A percentile compares a stretch with the other conserved stretches of the same genome.
Evolutionary conservation across 2,113 vertebrate genomes (phyloP).

Genomic region (Ciconia maguari): DNA sequence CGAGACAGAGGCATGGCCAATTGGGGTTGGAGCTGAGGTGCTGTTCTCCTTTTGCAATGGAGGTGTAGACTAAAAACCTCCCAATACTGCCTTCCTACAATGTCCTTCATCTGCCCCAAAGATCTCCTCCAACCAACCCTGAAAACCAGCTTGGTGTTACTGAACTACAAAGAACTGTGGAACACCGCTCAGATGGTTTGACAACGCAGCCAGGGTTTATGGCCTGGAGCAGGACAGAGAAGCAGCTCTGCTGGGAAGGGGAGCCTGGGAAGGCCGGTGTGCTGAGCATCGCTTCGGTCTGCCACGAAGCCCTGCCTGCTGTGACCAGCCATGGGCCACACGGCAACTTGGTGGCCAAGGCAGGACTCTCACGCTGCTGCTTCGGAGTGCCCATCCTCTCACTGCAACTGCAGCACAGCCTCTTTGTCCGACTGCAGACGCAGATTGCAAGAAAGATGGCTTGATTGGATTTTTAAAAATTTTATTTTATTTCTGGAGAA

Average conservation of each 20-base stretch:
- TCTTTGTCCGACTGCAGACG: not conserved
- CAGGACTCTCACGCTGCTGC: not conserved
- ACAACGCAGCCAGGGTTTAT: not conserved
- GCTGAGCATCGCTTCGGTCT: not conserved
- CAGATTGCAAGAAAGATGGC: not conserved
- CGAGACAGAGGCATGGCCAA: not conserved
- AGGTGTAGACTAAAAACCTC: not conserved
- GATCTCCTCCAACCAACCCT: not conserved
- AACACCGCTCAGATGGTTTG: not conserved
- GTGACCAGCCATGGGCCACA: not conserved
- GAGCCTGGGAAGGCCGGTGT: not conserved
- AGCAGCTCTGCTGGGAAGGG: not conserved
- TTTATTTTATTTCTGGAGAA: not conserved
- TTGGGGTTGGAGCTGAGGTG: not conserved
- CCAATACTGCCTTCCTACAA: not conserved
- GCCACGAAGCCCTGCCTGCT: not conserved
- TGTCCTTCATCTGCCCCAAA: accelerated
- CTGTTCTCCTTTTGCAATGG: not conserved
- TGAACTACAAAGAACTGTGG: not conserved
- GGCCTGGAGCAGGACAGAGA: not conserved
- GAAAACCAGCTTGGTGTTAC: not conserved
- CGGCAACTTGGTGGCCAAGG: not conserved
- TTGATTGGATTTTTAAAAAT: accelerated
- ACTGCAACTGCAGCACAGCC: not conserved
- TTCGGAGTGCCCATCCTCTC: not conserved